Evolutionary conservation across 1,140 invertebrate genomes (phyloP), one percentile per base, ranked within the genome.

Genomic region (Tetramorium alpestre): DNA sequence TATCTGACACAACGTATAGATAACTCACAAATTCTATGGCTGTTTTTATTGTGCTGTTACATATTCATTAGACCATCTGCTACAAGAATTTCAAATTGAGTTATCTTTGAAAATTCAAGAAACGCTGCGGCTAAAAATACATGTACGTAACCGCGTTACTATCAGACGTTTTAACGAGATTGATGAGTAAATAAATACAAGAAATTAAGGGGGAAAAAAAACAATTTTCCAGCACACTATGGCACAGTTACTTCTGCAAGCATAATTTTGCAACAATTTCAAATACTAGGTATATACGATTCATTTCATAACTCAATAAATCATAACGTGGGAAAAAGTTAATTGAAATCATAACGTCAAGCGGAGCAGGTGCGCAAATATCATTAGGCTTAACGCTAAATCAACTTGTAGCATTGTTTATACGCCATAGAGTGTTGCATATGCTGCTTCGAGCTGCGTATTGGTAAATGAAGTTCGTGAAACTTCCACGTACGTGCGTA

Each of bases 321-420:
- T 44, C 41, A 25, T 51, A 8, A 73, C 1, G 13, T 47, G 25
- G 38, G 22, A 41, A 47, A 70, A 72, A 25, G 41, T 25, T 28
- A 49, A 75, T 84, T 49, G 25, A 49, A 49, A 41, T 73, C 25
- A 47, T 44, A 62, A 49, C 4, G 54, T 62, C 47, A 64, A 3
- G 6, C 22, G 49, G 16, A 22, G 58, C 58, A 77, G 73, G 16
- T 78, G 62, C 18, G 28, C 60, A 85, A 85, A 85, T 85, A 78
- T 85, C 70, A 85, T 85, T 78, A 85, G 70, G 75, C 82, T 76
- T 85, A 85, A 78, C 75, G 73, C 75, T 85, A 56, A 78, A 85
- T 78, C 70, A 85, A 78, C 58, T 65, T 78, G 58, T 47, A 22
- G 47, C 73, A 85, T 85, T 85, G 82, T 85, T 85, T 85, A 85